Evolutionary conservation across 2,797 vertebrate species (phyloP).

Genomic region (Oophaga sylvatica): DNA sequence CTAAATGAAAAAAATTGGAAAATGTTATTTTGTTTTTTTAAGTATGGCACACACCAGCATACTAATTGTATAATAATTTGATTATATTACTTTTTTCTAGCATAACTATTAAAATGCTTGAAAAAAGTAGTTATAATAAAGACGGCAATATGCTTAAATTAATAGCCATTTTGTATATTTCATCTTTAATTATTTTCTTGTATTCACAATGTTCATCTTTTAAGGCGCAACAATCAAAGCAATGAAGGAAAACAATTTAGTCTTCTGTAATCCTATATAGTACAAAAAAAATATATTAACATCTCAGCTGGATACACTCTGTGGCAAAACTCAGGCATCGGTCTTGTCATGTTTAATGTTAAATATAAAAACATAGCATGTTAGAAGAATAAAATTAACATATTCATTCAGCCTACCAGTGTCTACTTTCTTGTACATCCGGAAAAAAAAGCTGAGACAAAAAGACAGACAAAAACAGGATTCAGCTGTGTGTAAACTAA

Average conservation of each 20-base stretch:
- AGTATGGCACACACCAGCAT: neutral
- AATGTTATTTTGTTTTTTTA: neutral
- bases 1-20: neutral
- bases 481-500: neutral
- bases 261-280: conserved; percentile 33
- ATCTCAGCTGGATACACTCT: conserved; percentile 47
- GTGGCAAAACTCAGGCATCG: conserved; percentile 34
- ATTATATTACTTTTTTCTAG: neutral
- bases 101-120: too few species aligned
- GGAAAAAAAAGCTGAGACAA: neutral
- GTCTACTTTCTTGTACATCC: conserved; percentile 37
- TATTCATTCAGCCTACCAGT: conserved; percentile 13
- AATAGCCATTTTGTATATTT: conserved; percentile 24
- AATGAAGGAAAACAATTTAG: conserved; percentile 40
- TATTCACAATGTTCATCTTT: conserved; percentile 31
- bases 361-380: conserved; percentile 44
- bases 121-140: neutral
- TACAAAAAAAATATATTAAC: conserved; percentile 54
- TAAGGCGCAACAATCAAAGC: conserved; percentile 28
- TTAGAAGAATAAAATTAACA: conserved; percentile 44
- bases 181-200: conserved; percentile 52
- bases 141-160: neutral
- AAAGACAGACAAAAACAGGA: neutral
- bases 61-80: neutral
- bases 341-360: conserved; percentile 54